Percentiles rank a stretch among this genome's conserved stretches.
Conservation (phyloP, 2,888 invertebrate species). For the Agrotis ipsilon region DNA sequence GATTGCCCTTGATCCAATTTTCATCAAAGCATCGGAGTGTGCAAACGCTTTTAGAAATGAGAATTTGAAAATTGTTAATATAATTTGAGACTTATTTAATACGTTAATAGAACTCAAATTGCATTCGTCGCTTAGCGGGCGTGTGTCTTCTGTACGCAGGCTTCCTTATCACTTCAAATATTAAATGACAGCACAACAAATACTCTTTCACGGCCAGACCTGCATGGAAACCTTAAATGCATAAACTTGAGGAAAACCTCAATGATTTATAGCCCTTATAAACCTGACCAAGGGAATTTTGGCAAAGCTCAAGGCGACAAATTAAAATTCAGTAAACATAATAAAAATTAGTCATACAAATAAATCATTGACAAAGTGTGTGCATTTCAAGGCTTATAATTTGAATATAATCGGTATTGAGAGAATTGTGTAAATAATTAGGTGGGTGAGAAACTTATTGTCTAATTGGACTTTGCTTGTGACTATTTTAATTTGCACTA, state of each 20-base stretch:
- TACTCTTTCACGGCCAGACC: conserved; percentile 12
- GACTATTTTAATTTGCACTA: neutral
- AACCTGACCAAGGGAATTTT: conserved; percentile 24
- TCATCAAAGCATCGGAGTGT: too few relatives aligned
- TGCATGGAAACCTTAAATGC: conserved; percentile 12
- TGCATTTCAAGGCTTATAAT: conserved; percentile 43
- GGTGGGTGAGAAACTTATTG: neutral
- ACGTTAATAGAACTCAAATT: too few relatives aligned
- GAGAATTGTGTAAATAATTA: conserved; percentile 8
- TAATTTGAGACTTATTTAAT: too few relatives aligned
- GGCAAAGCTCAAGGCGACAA: conserved; percentile 26
- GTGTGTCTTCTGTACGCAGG: too few relatives aligned
- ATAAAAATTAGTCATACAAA: conserved; percentile 30
- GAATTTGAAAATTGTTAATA: too few relatives aligned
- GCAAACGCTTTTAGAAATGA: too few relatives aligned
- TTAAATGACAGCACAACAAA: neutral
- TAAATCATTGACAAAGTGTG: conserved; percentile 39
- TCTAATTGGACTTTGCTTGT: neutral
- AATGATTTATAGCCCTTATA: conserved; percentile 25
- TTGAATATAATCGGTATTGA: conserved; percentile 38
- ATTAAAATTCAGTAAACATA: conserved; percentile 49
- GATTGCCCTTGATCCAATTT: too few relatives aligned
- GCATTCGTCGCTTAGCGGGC: too few relatives aligned
- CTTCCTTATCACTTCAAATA: neutral
- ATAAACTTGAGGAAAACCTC: conserved; percentile 39